phyloP scores from a whole-genome alignment of 2,797 vertebrate genomes.

The Trachurus trachurus region DNA sequence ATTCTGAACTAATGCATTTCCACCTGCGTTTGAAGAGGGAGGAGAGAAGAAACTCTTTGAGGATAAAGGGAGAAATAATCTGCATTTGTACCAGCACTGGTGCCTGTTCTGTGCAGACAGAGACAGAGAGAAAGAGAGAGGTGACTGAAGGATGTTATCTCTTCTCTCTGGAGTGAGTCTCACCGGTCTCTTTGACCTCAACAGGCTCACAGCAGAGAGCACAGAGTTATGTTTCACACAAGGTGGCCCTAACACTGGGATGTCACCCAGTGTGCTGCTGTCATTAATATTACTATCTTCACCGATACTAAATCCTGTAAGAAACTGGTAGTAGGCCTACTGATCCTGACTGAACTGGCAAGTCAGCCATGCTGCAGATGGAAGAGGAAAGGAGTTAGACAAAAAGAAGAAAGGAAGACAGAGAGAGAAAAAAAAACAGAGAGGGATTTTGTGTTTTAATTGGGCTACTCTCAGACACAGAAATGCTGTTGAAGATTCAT shows the following conservation, averaged over 20 bases:
- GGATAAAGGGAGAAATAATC: conserved; percentile 39
- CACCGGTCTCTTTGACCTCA: conserved; percentile 12
- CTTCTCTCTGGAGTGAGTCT: neutral
- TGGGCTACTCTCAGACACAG: too few relatives aligned
- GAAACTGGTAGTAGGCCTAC: neutral
- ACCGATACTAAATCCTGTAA: neutral
- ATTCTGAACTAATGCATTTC: conserved; percentile 41
- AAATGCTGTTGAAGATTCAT: too few relatives aligned
- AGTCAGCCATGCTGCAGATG: neutral
- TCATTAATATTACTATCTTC: neutral
- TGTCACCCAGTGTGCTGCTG: neutral
- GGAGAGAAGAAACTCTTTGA: conserved; percentile 24
- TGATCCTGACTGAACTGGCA: neutral
- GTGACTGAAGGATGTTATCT: conserved; percentile 12
- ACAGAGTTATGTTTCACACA: neutral
- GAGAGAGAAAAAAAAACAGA: too few relatives aligned
- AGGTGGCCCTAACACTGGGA: neutral
- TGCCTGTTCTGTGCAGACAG: conserved; percentile 2
- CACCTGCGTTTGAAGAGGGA: conserved; percentile 40
- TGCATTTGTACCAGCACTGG: conserved; percentile 28
- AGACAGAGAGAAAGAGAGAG: neutral
- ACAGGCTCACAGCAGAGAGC: neutral
- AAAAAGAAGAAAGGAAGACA: too few relatives aligned
- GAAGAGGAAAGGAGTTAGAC: too few relatives aligned
- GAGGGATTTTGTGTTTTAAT: too few relatives aligned